Evolutionary conservation across 1,140 invertebrate species (phyloP).

Genomic region (Scaptomyza pallida): DNA sequence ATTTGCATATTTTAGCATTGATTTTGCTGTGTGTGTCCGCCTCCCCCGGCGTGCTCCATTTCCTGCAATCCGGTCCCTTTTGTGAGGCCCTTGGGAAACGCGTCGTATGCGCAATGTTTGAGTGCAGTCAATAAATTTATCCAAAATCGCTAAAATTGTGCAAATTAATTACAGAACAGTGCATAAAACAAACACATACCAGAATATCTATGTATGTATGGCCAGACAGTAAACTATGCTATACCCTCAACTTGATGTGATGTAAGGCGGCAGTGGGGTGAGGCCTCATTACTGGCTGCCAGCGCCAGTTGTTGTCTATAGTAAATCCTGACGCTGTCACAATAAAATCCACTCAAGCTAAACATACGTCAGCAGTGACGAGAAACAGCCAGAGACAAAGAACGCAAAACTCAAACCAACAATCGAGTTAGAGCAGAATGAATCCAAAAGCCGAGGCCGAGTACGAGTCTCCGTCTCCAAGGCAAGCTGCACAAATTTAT

Average conservation of each 20-base stretch:
- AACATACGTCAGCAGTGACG: conserved; percentile 76
- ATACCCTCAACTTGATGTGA: not conserved
- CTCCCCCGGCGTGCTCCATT: not conserved
- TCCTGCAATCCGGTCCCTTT: not conserved
- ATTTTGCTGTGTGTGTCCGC: conserved; percentile 57
- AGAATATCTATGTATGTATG: conserved; percentile 30
- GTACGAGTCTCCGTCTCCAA: conserved; percentile 24
- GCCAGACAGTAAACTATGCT: conserved; percentile 30
- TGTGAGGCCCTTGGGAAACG: conserved; percentile 32
- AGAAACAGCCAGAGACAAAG: conserved; percentile 31
- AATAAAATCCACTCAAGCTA: conserved; percentile 82
- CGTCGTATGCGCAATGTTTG: conserved; percentile 64
- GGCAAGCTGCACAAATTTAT: conserved; percentile 73
- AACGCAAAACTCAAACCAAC: conserved; percentile 13
- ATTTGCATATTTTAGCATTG: conserved; percentile 83
- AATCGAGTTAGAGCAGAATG: not conserved
- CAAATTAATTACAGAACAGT: conserved; percentile 69
- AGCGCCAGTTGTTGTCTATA: conserved; percentile 72
- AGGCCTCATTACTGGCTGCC: conserved; percentile 71
- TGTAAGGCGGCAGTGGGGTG: not conserved
- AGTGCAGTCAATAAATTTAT: conserved; percentile 69
- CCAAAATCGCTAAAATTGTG: conserved; percentile 47
- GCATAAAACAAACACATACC: conserved; percentile 58
- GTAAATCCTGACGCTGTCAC: conserved; percentile 79
- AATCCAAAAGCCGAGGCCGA: conserved; percentile 2